phyloP scores from a whole-genome alignment of 1,140 invertebrate genomes.

The Antheraea mylitta region DNA sequence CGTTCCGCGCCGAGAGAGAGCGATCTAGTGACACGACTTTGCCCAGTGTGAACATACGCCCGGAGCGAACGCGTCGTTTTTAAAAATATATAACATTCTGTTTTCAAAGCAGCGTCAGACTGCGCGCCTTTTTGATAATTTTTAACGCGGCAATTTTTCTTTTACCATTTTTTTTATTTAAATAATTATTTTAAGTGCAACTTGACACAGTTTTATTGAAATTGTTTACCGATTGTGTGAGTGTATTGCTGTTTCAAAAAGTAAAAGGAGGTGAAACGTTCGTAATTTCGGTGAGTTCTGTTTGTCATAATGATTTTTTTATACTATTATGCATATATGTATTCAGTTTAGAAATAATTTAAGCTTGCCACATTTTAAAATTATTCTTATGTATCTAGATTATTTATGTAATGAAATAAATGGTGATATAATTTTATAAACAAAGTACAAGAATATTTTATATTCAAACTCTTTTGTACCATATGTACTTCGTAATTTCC shows the following conservation, averaged over 20 bases:
- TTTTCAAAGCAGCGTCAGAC: conserved; percentile 36
- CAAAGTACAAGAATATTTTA: no score
- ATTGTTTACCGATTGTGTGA: conserved; percentile 30
- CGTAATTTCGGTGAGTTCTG: conserved; percentile 45
- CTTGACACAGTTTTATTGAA: not conserved
- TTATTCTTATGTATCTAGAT: no score
- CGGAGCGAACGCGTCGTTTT: conserved; percentile 31
- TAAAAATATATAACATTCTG: conserved; percentile 34
- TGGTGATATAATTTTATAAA: no score
- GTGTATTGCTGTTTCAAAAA: conserved; percentile 40
- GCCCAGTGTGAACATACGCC: conserved; percentile 43
- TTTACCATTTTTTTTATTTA: conserved; percentile 17
- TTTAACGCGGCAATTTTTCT: conserved; percentile 10
- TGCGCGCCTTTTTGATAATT: conserved; percentile 37
- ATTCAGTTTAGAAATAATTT: not conserved
- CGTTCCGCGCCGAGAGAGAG: conserved; percentile 44
- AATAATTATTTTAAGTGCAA: conserved; percentile 13
- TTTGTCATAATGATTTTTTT: conserved; percentile 5
- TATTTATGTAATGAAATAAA: no score
- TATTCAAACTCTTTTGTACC: no score
- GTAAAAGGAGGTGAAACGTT: conserved; percentile 54
- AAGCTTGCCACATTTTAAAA: no score
- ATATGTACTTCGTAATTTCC: no score
- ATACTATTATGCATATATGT: not conserved
- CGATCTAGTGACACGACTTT: conserved; percentile 34